Percentiles rank a stretch among this genome's conserved stretches.
These are phyloP conservation scores for Sitobion miscanthi DNA, from an alignment of 1,140 invertebrate genomes.

Conservation along the genomic window DNA sequence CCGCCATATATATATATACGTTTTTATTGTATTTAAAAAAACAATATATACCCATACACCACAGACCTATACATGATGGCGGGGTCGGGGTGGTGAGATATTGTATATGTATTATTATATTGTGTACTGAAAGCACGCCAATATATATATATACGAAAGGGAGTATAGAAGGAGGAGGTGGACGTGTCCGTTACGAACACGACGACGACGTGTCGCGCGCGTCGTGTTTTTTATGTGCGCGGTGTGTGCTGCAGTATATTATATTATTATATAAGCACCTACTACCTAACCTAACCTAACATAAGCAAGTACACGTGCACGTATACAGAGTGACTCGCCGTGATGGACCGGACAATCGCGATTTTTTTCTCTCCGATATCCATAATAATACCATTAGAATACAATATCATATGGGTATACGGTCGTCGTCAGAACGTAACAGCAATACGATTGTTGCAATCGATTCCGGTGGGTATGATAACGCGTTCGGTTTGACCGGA, in stretches of 20 bases:
- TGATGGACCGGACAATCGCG: not conserved
- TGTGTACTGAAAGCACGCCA: not conserved
- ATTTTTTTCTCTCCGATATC: not conserved
- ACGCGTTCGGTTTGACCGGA: no score
- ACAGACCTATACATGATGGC: not conserved
- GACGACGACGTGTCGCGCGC: slow-evolving; percentile 26
- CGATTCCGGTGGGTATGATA: no score
- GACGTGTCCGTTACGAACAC: slow-evolving; percentile 12
- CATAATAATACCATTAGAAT: no score
- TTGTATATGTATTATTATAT: not conserved
- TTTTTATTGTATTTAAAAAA: not conserved
- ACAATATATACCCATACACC: not conserved
- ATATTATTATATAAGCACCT: not conserved
- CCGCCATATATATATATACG: not conserved
- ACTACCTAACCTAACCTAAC: not conserved
- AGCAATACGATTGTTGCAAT: no score
- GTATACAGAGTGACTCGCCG: not conserved
- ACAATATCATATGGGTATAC: no score
- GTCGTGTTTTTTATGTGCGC: slow-evolving; percentile 15
- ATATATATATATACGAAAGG: not conserved
- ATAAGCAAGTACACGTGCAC: not conserved
- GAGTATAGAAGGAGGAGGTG: not conserved
- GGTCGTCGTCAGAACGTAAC: no score
- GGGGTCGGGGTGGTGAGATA: slow-evolving; percentile 22
- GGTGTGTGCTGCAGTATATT: not conserved